Conservation (phyloP, 2,113 vertebrate species). For the Alexandromys fortis region DNA sequence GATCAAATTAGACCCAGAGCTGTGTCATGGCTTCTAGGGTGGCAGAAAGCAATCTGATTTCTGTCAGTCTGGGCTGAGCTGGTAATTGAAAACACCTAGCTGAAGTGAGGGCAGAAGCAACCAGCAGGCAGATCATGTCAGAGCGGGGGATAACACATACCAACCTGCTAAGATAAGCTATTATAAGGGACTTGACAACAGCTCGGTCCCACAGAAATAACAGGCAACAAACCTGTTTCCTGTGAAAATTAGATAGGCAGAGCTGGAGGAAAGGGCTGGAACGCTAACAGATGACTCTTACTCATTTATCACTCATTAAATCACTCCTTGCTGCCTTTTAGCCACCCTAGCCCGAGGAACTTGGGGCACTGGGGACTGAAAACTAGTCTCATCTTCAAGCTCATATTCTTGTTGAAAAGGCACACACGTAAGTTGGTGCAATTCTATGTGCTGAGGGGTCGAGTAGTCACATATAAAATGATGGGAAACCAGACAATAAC, state of each 20-base stretch:
- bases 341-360: background rate
- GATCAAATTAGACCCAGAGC: slow-evolving; percentile 64
- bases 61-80: slow-evolving; percentile 61
- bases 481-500: slow-evolving; percentile 22
- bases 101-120: slow-evolving; percentile 56
- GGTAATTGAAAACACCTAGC: slow-evolving; percentile 69
- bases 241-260: slow-evolving; percentile 37
- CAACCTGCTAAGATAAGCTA: slow-evolving; percentile 44
- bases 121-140: slow-evolving; percentile 56
- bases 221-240: slow-evolving; percentile 38
- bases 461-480: background rate
- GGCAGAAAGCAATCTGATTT: slow-evolving; percentile 64
- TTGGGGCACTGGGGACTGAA: slow-evolving; percentile 13
- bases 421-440: slow-evolving; percentile 17
- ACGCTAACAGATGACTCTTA: slow-evolving; percentile 14
- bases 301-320: slow-evolving; percentile 47
- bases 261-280: background rate
- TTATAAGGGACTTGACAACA: slow-evolving; percentile 52
- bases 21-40: slow-evolving; percentile 47
- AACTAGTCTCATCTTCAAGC: background rate
- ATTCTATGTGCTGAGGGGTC: background rate
- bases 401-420: slow-evolving; percentile 33
- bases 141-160: slow-evolving; percentile 10
- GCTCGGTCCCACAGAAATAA: slow-evolving; percentile 36
- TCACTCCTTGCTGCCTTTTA: slow-evolving; percentile 7